Evolutionary conservation across 2,888 invertebrate species (phyloP).

Genomic region (Tipula helvola): DNA sequence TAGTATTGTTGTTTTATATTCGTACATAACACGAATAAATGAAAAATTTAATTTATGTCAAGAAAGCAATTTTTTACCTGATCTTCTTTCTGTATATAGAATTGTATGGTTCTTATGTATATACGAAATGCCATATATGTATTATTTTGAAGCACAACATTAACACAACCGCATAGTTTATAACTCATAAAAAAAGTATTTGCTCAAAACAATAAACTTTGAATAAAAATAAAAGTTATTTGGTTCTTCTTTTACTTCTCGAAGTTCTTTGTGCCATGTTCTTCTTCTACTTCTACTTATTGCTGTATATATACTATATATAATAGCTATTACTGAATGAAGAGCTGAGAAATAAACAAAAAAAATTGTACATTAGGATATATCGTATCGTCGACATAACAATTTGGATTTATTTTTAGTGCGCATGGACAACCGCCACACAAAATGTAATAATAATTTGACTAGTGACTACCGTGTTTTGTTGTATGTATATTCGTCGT

Average conservation of each 20-base stretch:
- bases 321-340: background rate
- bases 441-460: background rate
- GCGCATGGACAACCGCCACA: background rate
- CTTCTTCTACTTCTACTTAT: background rate
- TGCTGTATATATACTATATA: background rate
- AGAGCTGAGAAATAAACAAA: background rate
- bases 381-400: background rate
- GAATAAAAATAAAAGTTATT: background rate
- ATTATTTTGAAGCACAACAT: background rate
- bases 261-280: background rate
- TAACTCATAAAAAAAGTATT: background rate
- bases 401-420: background rate
- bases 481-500: background rate
- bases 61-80: background rate
- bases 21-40: background rate
- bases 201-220: background rate
- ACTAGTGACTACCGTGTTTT: background rate
- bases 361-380: background rate
- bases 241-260: background rate
- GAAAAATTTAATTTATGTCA: background rate
- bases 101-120: background rate
- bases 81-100: background rate
- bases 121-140: background rate
- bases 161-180: background rate
- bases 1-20: background rate